These are phyloP conservation scores for Hystrix brachyura DNA, from an alignment of 2,113 vertebrate species.

Conservation along the genomic window DNA sequence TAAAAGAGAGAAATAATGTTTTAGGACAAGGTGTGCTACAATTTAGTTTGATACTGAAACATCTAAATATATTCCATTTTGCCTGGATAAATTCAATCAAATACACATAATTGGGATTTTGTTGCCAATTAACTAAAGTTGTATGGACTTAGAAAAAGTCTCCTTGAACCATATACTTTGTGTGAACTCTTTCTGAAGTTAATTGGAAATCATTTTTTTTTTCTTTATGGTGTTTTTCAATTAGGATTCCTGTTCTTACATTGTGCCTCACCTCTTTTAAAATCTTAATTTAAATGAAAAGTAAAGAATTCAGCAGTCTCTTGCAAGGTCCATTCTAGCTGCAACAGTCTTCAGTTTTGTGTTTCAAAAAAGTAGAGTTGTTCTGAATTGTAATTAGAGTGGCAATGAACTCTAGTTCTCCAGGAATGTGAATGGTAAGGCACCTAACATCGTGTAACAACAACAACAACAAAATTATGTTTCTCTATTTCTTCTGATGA, in stretches of 20 bases:
- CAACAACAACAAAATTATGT: background rate
- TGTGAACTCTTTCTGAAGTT: conserved; percentile 54
- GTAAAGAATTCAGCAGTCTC: conserved; percentile 61
- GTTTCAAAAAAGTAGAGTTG: conserved; percentile 43
- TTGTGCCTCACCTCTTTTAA: conserved; percentile 67
- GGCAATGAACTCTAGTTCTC: conserved; percentile 48
- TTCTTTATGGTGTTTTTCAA: conserved; percentile 58
- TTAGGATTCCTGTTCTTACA: conserved; percentile 61
- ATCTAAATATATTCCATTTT: background rate
- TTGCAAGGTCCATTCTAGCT: conserved; percentile 52
- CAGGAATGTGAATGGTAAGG: background rate
- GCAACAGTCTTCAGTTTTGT: conserved; percentile 3
- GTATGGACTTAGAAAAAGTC: background rate
- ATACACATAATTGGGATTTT: conserved; percentile 20
- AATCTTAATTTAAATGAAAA: conserved; percentile 80
- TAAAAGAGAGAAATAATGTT: background rate
- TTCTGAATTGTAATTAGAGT: conserved; percentile 63
- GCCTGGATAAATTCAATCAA: background rate
- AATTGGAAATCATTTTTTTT: conserved; percentile 60
- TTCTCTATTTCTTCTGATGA: background rate
- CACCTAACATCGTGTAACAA: background rate
- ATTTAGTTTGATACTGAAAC: background rate
- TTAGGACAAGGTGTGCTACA: background rate
- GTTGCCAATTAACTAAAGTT: conserved; percentile 63
- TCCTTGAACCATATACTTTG: conserved; percentile 66